A percentile compares a stretch with the other conserved stretches of the same genome.
phyloP scores from a whole-genome alignment of 2,888 invertebrate genomes.

The Spodoptera exigua region DNA sequence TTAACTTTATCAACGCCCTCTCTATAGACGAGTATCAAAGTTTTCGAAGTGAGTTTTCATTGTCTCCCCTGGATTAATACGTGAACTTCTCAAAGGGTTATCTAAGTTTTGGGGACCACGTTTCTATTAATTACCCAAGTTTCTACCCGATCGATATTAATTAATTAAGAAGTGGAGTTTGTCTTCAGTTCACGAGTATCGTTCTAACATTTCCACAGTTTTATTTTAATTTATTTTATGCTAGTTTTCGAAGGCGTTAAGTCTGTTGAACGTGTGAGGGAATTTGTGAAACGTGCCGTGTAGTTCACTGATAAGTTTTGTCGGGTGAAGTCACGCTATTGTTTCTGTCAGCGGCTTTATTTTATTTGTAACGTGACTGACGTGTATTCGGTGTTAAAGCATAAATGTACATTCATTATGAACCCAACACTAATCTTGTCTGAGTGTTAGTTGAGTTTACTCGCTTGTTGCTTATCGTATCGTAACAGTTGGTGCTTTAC shows the following conservation, averaged over 20 bases:
- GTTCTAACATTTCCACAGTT: constrained; percentile 41
- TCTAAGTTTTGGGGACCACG: constrained; percentile 82
- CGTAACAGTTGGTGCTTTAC: too few species aligned
- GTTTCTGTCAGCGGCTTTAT: constrained; percentile 36
- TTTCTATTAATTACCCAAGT: constrained; percentile 86
- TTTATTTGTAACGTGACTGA: constrained; percentile 35
- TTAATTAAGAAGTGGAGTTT: constrained; percentile 78
- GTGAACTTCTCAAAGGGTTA: constrained; percentile 84
- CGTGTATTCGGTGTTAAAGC: constrained; percentile 9
- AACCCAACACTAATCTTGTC: not conserved
- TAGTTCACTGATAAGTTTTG: constrained; percentile 53
- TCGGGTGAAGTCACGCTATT: constrained; percentile 52
- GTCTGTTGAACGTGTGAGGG: constrained; percentile 43
- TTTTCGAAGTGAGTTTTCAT: constrained; percentile 76
- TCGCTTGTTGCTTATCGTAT: too few species aligned
- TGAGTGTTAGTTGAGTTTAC: too few species aligned
- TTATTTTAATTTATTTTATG: constrained; percentile 45
- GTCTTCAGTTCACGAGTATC: constrained; percentile 33
- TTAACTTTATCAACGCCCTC: constrained; percentile 61
- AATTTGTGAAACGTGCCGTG: constrained; percentile 51
- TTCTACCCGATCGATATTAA: constrained; percentile 78
- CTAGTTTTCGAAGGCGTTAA: constrained; percentile 38
- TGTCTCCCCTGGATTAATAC: constrained; percentile 82
- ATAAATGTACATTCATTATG: constrained; percentile 9
- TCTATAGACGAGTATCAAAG: constrained; percentile 69